Evolutionary conservation across 2,888 invertebrate species (phyloP).

Genomic region (Synanthedon tipuliformis): DNA sequence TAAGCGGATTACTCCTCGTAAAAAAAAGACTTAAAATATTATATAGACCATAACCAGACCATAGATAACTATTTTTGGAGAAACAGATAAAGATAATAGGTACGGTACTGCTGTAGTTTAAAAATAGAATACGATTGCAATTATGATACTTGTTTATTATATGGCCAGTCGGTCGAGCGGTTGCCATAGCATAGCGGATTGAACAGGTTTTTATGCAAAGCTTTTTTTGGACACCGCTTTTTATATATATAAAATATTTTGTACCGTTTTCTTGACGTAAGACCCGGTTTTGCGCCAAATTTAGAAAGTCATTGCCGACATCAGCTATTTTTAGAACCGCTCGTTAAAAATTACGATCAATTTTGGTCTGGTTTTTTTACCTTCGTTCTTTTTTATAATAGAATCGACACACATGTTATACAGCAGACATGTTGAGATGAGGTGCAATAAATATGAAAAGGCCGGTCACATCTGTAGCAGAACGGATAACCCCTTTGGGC

Average conservation of each 20-base stretch:
- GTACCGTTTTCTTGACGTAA: constrained; percentile 11
- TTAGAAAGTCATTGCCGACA: constrained; percentile 14
- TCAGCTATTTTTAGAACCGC: constrained; percentile 14
- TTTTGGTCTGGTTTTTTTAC: not conserved
- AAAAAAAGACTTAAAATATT: not conserved
- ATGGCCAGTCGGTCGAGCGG: not conserved
- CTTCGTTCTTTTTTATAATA: not conserved
- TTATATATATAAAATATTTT: not conserved
- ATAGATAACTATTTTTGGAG: too few species aligned
- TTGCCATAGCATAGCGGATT: not conserved
- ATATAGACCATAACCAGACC: too few species aligned
- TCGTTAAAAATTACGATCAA: not conserved
- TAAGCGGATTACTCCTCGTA: too few species aligned
- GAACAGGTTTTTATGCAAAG: constrained; percentile 13
- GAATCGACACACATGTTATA: too few species aligned
- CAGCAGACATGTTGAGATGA: too few species aligned
- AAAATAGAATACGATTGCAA: not conserved
- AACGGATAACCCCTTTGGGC: too few species aligned
- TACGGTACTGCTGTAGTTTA: not conserved
- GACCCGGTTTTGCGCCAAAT: constrained; percentile 9
- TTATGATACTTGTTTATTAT: too few species aligned
- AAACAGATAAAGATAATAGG: too few species aligned
- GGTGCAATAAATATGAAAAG: too few species aligned
- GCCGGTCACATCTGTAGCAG: too few species aligned
- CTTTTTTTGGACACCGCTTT: not conserved